Percentiles rank a stretch among this genome's conserved stretches.
These are phyloP conservation scores for Pipistrellus pipistrellus DNA, from an alignment of 2,797 vertebrate genomes.

Conservation along the genomic window DNA sequence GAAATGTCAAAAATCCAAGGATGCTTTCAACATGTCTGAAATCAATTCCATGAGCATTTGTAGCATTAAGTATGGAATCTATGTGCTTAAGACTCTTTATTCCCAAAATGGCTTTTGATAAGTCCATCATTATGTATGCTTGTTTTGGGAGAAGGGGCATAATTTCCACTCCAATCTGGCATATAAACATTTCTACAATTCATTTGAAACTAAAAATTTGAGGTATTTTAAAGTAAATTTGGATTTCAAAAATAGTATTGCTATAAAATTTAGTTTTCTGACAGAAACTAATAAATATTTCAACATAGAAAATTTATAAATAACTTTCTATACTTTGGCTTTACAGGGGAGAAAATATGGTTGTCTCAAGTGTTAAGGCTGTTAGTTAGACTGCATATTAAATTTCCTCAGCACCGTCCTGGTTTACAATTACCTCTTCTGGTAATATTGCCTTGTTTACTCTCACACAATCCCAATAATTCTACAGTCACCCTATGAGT, in stretches of 20 bases:
- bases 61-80: neutral
- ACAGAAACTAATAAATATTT: constrained; percentile 1
- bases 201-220: constrained; percentile 17
- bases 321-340: neutral
- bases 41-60: neutral
- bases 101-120: neutral
- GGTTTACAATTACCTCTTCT: neutral
- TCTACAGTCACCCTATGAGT: neutral
- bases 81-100: neutral
- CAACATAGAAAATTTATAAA: neutral
- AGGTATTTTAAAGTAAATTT: constrained; percentile 42
- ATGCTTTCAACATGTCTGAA: neutral
- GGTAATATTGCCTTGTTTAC: neutral
- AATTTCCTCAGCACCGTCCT: neutral
- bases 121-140: neutral
- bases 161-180: neutral
- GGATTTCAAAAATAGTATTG: neutral
- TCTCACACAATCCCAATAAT: neutral
- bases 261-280: neutral
- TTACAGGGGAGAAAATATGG: neutral
- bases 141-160: neutral
- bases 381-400: neutral
- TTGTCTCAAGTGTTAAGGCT: neutral
- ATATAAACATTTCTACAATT: neutral
- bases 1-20: neutral